Evolutionary conservation across 2,888 invertebrate genomes (phyloP).

Genomic region (Allacma fusca): DNA sequence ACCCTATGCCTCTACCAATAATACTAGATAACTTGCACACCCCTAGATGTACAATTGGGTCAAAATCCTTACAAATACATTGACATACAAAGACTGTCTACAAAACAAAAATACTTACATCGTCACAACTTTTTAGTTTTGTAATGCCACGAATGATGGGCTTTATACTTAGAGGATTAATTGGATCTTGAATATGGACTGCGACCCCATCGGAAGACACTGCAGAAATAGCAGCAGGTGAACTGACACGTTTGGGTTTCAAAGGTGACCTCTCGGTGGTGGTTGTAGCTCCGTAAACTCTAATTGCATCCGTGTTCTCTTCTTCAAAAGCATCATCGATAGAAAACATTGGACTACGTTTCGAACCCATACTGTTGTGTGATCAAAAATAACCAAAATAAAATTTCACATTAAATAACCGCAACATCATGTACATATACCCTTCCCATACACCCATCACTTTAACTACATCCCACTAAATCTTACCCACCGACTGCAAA

Average conservation of each 20-base stretch:
- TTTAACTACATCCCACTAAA: no score
- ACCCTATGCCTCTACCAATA: no score
- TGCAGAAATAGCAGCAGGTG: constrained; percentile 32
- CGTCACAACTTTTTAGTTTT: constrained; percentile 62
- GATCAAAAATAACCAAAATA: not conserved
- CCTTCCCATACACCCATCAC: no score
- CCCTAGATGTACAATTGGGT: no score
- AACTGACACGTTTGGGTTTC: constrained; percentile 67
- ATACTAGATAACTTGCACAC: no score
- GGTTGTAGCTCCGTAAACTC: constrained; percentile 76
- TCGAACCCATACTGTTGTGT: constrained; percentile 53
- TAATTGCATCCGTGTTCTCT: constrained; percentile 82
- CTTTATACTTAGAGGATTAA: constrained; percentile 58
- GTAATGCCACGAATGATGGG: constrained; percentile 60
- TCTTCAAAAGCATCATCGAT: constrained; percentile 87
- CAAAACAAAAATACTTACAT: no score
- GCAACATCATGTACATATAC: no score
- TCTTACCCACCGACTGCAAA: no score
- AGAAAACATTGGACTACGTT: constrained; percentile 68
- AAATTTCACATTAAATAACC: not conserved
- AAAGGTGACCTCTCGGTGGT: constrained; percentile 75
- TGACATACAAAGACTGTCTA: not conserved
- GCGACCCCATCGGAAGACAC: constrained; percentile 68
- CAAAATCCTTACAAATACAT: not conserved
- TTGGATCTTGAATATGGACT: constrained; percentile 66